Percentiles rank a stretch among this genome's conserved stretches.
Conservation (phyloP, 2,797 vertebrate species). For the Acipenser ruthenus region DNA sequence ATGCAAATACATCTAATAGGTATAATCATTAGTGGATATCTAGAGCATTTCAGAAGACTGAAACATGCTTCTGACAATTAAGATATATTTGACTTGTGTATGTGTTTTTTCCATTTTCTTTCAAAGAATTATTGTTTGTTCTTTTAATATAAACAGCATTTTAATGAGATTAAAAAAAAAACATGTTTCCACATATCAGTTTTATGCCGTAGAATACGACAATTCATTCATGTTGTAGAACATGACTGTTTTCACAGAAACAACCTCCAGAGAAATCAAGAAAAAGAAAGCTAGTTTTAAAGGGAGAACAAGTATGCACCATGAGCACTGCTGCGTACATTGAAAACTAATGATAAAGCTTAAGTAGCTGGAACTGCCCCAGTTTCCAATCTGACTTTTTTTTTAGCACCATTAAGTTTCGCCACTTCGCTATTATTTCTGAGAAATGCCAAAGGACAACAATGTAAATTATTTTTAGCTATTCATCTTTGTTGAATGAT, state of each 20-base stretch:
- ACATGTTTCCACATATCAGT: conserved; percentile 65
- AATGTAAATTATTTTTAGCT: too few relatives aligned
- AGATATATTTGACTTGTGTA: too few relatives aligned
- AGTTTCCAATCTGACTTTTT: neutral
- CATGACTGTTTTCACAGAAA: conserved; percentile 69
- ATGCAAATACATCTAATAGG: neutral
- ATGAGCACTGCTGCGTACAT: conserved; percentile 26
- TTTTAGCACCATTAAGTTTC: neutral
- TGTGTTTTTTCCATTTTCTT: neutral
- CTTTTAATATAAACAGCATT: conserved; percentile 72
- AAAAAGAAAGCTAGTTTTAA: conserved; percentile 65
- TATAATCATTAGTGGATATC: too few relatives aligned
- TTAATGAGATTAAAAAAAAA: conserved; percentile 70
- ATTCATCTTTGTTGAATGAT: neutral
- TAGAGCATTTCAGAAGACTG: too few relatives aligned
- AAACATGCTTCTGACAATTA: too few relatives aligned
- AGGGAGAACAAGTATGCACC: conserved; percentile 51
- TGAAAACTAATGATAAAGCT: conserved; percentile 1
- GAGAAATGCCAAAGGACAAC: neutral
- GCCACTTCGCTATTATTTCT: neutral
- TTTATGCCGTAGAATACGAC: conserved; percentile 61
- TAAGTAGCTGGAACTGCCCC: neutral
- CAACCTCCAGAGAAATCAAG: conserved; percentile 68
- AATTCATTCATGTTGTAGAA: conserved; percentile 65
- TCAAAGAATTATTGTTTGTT: conserved; percentile 43